phyloP scores from a whole-genome alignment of 1,140 invertebrate species.

The Diabrotica undecimpunctata region DNA sequence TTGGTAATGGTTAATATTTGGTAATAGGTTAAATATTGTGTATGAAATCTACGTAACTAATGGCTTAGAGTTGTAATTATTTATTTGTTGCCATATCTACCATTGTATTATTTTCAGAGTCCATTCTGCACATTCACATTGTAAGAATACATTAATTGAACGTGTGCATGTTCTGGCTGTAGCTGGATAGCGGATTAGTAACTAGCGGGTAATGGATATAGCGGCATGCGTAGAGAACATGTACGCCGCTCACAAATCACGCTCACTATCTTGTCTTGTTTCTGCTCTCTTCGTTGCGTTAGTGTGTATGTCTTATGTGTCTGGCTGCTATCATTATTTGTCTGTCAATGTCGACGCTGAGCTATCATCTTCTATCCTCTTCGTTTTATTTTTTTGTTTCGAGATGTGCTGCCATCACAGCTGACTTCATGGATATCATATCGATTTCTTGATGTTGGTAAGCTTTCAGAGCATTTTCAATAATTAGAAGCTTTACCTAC shows the following conservation, averaged over 20 bases:
- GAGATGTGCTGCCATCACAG: background rate
- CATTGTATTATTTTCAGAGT: too few relatives aligned
- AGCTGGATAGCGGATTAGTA: constrained; percentile 31
- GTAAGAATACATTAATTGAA: background rate
- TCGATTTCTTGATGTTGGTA: constrained; percentile 29
- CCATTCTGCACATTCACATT: too few relatives aligned
- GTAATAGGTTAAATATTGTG: too few relatives aligned
- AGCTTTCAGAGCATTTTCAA: constrained; percentile 30
- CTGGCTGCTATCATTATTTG: constrained; percentile 36
- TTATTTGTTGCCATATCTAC: too few relatives aligned
- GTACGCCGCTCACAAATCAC: constrained; percentile 34
- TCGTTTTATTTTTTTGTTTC: constrained; percentile 6
- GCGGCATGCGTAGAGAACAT: constrained; percentile 29
- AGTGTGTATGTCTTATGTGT: constrained; percentile 28
- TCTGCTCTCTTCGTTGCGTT: constrained; percentile 27
- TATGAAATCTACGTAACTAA: too few relatives aligned
- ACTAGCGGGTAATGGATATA: constrained; percentile 16
- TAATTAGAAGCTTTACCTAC: constrained; percentile 3
- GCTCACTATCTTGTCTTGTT: constrained; percentile 24
- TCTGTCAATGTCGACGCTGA: constrained; percentile 19
- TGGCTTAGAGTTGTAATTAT: too few relatives aligned
- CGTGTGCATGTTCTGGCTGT: constrained; percentile 44
- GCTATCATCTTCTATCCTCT: constrained; percentile 20
- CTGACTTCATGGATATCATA: background rate
- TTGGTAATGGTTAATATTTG: too few relatives aligned